phyloP scores from a whole-genome alignment of 2,797 vertebrate species.

The Cyclopterus lumpus region DNA sequence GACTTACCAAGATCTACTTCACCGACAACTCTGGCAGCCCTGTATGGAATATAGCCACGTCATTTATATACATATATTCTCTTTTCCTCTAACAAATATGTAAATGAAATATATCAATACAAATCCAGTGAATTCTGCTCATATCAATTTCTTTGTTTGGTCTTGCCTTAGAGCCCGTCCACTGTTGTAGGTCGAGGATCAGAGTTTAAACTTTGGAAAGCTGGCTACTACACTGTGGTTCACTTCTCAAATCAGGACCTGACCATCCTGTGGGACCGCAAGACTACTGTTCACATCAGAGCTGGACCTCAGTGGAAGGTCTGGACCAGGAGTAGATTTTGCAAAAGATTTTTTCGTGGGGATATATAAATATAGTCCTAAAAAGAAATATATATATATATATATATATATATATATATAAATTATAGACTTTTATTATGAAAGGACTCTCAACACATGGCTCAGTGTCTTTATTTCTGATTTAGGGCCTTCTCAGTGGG shows the following conservation, averaged over 20 bases:
- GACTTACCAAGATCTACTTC: constrained; percentile 94
- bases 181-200: constrained; percentile 85
- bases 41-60: constrained; percentile 74
- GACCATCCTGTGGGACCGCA: constrained; percentile 96
- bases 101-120: background rate
- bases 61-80: background rate
- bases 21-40: constrained; percentile 91
- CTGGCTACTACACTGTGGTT: constrained; percentile 92
- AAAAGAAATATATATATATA: background rate
- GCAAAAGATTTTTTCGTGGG: background rate
- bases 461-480: background rate
- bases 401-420: background rate
- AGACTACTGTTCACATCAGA: constrained; percentile 96
- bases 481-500: constrained; percentile 84
- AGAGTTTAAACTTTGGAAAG: constrained; percentile 93
- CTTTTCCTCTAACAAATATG: background rate
- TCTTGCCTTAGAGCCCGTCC: constrained; percentile 79
- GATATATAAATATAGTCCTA: too few relatives aligned
- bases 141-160: constrained; percentile 2
- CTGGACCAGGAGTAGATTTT: constrained; percentile 40
- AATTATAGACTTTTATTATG: background rate
- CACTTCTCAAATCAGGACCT: constrained; percentile 93
- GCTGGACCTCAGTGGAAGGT: constrained; percentile 97
- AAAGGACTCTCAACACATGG: constrained; percentile 1
- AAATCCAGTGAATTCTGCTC: background rate